Conservation (phyloP, 1,140 invertebrate genomes). For the Batillaria attramentaria region DNA sequence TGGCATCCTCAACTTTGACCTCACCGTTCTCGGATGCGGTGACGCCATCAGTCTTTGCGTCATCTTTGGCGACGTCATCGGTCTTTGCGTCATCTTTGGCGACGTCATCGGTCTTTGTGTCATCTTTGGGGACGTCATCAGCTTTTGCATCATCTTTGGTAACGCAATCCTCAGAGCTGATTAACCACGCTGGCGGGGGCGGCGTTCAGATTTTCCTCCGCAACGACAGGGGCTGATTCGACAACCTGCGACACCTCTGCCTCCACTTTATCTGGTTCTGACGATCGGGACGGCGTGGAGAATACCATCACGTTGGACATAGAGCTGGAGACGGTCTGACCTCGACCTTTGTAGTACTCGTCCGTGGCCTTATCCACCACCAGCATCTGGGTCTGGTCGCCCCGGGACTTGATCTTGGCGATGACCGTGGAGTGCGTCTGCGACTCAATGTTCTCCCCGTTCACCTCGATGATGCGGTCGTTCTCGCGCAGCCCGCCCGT, state of each 20-base stretch:
- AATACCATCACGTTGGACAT: constrained; percentile 74
- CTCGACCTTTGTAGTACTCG: constrained; percentile 80
- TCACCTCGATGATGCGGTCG: constrained; percentile 88
- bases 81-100: too few species aligned
- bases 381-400: constrained; percentile 89
- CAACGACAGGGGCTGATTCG: background rate
- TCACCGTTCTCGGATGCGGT: too few species aligned
- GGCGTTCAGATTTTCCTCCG: too few species aligned
- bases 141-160: too few species aligned
- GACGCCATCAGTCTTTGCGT: too few species aligned
- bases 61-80: too few species aligned
- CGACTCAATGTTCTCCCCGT: constrained; percentile 81
- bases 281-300: constrained; percentile 13
- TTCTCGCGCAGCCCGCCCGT: constrained; percentile 89
- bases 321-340: constrained; percentile 76
- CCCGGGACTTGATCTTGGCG: constrained; percentile 80
- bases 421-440: constrained; percentile 91
- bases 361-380: constrained; percentile 89
- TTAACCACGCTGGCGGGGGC: too few species aligned
- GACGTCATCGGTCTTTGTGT: too few species aligned
- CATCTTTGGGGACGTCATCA: too few species aligned
- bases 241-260: background rate
- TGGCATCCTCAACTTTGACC: too few species aligned
- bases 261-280: background rate
- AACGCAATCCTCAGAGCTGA: too few species aligned